Evolutionary conservation across 1,140 invertebrate genomes (phyloP), one percentile per base, ranked within the genome.

Genomic region (Bombus superbus): DNA sequence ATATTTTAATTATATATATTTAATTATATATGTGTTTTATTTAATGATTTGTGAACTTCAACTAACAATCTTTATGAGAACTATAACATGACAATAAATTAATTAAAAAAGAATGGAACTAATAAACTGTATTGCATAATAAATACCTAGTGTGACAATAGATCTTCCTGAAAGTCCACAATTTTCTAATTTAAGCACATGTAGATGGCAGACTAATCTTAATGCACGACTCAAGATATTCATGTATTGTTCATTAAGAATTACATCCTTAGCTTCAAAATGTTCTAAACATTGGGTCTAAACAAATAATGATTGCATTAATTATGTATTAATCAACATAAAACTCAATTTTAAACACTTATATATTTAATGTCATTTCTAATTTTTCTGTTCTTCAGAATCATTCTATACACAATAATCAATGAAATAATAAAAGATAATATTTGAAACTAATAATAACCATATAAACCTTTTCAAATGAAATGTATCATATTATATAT

Each of bases 141-240:
- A 90, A 87, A 89, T 95, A 97, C 97, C 97, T 87, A 98, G 94
- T 90, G 96, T 96, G 44, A 96, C 95, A 44, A 97, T 94, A 88
- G 96, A 95, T 85, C 96, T 94, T 68, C 97, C 97, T 84, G 96
- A 96, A 44, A 98, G 94, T 88, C 96, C 96, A 93, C 97, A 97
- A 92, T 97, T 97, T 93, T 98, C 97, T 88, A 98, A 94, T 94
- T 98, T 97, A 59, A 98, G 94, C 35, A 97, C 96, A 81, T 96
- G 96, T 64, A 98, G 94, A 93, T 97, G 96, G 35, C 97, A 96
- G 32, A 96, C 96, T 85, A 96, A 94, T 62, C 97, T 95, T 35
- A 98, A 94, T 28, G 97, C 96, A 71, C 97, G 95, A 78, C 96
- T 96, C 77, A 98, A 92, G 76, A 97, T 96, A 18, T 97, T 96